These are phyloP conservation scores for Dasysyrphus tricinctus DNA, from an alignment of 2,888 invertebrate genomes.

Conservation along the genomic window DNA sequence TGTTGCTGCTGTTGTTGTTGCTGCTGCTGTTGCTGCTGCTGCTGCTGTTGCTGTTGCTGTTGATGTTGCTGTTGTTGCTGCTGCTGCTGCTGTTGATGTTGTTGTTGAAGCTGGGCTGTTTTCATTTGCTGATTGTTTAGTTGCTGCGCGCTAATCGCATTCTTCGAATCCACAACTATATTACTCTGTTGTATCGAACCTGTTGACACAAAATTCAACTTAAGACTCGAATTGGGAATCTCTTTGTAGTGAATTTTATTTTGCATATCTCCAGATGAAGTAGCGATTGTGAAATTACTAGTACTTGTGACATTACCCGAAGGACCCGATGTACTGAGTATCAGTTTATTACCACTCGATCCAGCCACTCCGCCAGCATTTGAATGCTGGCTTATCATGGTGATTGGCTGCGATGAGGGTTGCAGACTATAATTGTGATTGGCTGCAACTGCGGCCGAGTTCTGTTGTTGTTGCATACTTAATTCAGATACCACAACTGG, in stretches of 20 bases:
- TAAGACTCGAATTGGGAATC: constrained; percentile 81
- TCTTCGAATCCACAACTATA: constrained; percentile 77
- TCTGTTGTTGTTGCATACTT: constrained; percentile 80
- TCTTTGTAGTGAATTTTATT: constrained; percentile 82
- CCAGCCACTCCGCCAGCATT: constrained; percentile 52
- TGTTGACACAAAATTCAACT: constrained; percentile 82
- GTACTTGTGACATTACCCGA: constrained; percentile 61
- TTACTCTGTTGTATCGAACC: constrained; percentile 77
- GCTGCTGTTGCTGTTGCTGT: constrained; percentile 14
- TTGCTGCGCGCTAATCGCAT: constrained; percentile 67
- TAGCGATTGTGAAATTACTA: constrained; percentile 81
- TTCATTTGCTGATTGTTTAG: constrained; percentile 71
- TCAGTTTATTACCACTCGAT: constrained; percentile 81
- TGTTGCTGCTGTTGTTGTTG: constrained; percentile 69
- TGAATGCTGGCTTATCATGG: constrained; percentile 79
- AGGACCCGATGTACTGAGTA: constrained; percentile 79
- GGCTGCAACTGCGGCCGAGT: constrained; percentile 81
- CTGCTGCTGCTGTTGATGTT: constrained; percentile 71
- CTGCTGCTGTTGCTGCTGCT: constrained; percentile 76
- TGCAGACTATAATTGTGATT: constrained; percentile 83
- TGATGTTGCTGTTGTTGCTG: constrained; percentile 55
- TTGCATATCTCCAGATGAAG: constrained; percentile 79
- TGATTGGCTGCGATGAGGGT: constrained; percentile 82
- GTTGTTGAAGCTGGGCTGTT: constrained; percentile 75
- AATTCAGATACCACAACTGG: constrained; percentile 82